Conservation (phyloP, 1,140 invertebrate species). For the Papilio glaucus region DNA sequence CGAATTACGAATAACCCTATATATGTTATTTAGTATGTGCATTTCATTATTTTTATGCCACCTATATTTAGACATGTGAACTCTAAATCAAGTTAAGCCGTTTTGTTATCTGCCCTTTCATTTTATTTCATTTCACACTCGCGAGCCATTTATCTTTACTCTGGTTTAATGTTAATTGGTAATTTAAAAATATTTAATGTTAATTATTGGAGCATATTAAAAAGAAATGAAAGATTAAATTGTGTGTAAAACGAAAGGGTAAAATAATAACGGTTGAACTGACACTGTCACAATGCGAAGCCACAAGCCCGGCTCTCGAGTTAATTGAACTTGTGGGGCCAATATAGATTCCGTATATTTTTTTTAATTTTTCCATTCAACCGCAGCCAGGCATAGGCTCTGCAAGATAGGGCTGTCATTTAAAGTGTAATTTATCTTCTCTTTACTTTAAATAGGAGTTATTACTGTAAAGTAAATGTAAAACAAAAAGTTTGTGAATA, state of each 20-base stretch:
- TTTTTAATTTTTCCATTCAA: constrained; percentile 76
- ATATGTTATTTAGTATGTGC: no score
- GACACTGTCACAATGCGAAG: constrained; percentile 62
- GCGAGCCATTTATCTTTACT: background rate
- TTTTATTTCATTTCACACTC: background rate
- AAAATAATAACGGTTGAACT: constrained; percentile 61
- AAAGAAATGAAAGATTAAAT: constrained; percentile 60
- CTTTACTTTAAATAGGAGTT: no score
- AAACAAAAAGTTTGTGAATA: no score
- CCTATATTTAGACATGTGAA: no score
- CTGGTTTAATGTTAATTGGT: no score
- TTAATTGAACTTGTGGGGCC: constrained; percentile 81
- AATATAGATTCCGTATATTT: constrained; percentile 61
- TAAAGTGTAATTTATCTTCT: background rate
- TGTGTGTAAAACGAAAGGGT: constrained; percentile 62
- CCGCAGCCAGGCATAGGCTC: constrained; percentile 52
- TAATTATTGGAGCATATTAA: constrained; percentile 3
- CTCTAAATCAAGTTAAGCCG: no score
- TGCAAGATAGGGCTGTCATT: constrained; percentile 52
- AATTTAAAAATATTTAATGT: background rate
- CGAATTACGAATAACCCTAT: no score
- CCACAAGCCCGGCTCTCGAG: constrained; percentile 57
- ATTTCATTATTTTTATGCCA: no score
- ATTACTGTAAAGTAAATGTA: no score
- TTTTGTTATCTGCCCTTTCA: background rate